These are phyloP conservation scores for Mirounga angustirostris DNA, from an alignment of 2,113 vertebrate genomes.

Conservation along the genomic window DNA sequence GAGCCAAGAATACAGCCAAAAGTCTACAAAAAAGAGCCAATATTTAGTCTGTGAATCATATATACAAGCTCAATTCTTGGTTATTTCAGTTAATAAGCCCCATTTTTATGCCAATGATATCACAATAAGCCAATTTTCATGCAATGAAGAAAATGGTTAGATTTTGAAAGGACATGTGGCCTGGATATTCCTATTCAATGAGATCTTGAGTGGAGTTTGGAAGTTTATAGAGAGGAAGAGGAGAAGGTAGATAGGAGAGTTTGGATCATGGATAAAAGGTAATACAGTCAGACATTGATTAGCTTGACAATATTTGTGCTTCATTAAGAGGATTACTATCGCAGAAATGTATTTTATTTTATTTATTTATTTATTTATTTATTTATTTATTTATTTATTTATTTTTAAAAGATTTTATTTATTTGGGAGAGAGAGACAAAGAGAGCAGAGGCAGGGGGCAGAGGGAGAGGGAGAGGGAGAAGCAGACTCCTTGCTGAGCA, in stretches of 20 bases:
- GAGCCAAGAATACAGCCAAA: neutral
- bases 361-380: no score
- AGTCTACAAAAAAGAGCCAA: neutral
- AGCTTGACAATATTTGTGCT: neutral
- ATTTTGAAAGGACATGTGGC: neutral
- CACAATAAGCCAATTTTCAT: neutral
- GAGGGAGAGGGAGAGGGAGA: no score
- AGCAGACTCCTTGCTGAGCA: no score
- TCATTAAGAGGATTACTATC: neutral
- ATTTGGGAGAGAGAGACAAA: no score
- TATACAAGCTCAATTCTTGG: neutral
- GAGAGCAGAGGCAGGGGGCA: no score
- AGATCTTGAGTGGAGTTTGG: neutral
- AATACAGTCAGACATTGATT: neutral
- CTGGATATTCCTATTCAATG: neutral
- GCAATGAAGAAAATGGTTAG: neutral
- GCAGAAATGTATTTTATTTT: neutral
- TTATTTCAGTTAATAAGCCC: neutral
- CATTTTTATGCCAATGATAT: neutral
- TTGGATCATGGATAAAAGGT: neutral
- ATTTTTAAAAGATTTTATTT: no score
- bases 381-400: no score
- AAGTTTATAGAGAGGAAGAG: neutral
- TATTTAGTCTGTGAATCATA: neutral
- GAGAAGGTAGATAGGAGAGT: neutral